Evolutionary conservation across 2,888 invertebrate species (phyloP).

Genomic region (Ichneumoninae sp.): DNA sequence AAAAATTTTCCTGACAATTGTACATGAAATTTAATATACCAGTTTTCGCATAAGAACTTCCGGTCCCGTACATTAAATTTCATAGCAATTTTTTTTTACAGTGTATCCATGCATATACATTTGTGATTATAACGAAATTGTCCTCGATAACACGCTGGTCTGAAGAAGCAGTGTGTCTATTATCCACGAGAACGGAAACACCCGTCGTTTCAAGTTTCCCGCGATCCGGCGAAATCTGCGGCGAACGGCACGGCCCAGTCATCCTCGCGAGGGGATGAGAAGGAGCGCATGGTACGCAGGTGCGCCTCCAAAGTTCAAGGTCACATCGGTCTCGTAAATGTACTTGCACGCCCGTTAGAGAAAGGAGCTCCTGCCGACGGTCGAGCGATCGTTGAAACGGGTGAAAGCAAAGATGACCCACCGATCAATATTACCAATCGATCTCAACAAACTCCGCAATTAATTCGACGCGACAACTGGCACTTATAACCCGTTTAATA

Average conservation of each 20-base stretch:
- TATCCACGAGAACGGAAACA: background rate
- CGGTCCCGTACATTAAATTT: too few species aligned
- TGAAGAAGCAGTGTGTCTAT: background rate
- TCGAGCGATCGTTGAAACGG: background rate
- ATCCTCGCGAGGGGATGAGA: conserved; percentile 21
- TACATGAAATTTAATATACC: too few species aligned
- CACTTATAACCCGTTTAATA: conserved; percentile 14
- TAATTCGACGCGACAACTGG: conserved; percentile 7
- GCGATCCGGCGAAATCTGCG: conserved; percentile 9
- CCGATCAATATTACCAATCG: conserved; percentile 15
- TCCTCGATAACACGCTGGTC: background rate
- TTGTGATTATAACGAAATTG: background rate
- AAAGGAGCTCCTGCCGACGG: background rate
- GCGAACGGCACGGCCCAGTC: conserved; percentile 14
- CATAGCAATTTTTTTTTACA: too few species aligned
- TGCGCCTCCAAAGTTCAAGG: conserved; percentile 64
- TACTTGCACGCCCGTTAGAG: conserved; percentile 3
- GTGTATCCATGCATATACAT: background rate
- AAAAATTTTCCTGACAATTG: too few species aligned
- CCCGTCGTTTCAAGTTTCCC: conserved; percentile 18
- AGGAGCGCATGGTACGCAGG: conserved; percentile 50
- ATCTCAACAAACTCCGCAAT: conserved; percentile 1
- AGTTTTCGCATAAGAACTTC: too few species aligned
- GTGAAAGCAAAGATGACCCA: conserved; percentile 23
- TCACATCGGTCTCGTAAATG: conserved; percentile 42